Evolutionary conservation across 2,888 invertebrate species (phyloP).

Genomic region (Yponomeuta plumbellus): DNA sequence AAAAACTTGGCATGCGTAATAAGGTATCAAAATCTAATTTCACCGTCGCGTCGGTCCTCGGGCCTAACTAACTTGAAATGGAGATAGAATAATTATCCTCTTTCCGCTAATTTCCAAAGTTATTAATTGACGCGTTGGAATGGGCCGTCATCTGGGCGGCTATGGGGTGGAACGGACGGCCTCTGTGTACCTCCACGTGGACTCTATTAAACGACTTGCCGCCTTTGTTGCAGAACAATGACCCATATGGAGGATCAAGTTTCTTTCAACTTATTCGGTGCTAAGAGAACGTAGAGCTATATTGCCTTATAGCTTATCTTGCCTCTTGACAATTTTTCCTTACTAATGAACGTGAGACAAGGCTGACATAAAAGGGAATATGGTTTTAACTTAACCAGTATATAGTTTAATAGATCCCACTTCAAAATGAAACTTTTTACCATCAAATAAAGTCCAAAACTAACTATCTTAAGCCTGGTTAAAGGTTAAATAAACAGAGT

Average conservation of each 20-base stretch:
- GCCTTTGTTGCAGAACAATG: slow-evolving; percentile 21
- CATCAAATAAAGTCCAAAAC: too few species aligned
- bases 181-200: slow-evolving; percentile 7
- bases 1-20: slow-evolving; percentile 27
- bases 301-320: too few species aligned
- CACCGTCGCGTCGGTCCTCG: slow-evolving; percentile 34
- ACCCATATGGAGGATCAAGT: not conserved
- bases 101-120: slow-evolving; percentile 66
- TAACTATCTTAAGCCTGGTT: too few species aligned
- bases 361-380: too few species aligned
- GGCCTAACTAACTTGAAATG: slow-evolving; percentile 49
- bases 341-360: too few species aligned
- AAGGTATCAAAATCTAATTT: slow-evolving; percentile 38
- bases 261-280: slow-evolving; percentile 1
- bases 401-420: too few species aligned
- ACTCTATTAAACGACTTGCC: slow-evolving; percentile 26
- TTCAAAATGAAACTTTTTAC: too few species aligned
- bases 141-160: slow-evolving; percentile 57
- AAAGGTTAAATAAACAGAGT: too few species aligned
- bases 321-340: not conserved
- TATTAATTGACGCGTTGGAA: slow-evolving; percentile 67
- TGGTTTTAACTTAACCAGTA: too few species aligned
- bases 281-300: not conserved
- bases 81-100: slow-evolving; percentile 67
- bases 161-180: slow-evolving; percentile 31